Evolutionary conservation across 2,797 vertebrate genomes (phyloP), one percentile per base, ranked within the genome.

Genomic region (Sebastes cheni): DNA sequence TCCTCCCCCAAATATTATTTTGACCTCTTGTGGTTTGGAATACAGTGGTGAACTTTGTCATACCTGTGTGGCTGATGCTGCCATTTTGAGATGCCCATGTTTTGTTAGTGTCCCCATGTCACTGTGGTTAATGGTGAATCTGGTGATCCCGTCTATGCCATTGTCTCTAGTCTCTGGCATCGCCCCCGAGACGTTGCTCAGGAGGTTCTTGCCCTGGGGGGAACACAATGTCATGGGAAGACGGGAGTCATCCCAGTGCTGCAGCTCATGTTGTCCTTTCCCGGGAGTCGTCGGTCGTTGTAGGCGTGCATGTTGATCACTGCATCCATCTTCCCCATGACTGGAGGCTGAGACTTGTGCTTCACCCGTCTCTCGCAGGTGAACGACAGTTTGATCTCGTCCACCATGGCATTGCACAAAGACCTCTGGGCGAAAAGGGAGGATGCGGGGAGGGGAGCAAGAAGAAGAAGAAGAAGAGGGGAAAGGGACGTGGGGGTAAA

Each of bases 301-400:
- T 98, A 99, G 1, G 97, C 97, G 97, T 98, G 98, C 97, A 99
- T 99, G 96, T 99, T 99, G 96, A 99, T 99, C 94, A 99, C 98
- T 0, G 98, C 97, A 4, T 99, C 98, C 1, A 97, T 97, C 97
- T 99, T 99, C 93, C 94, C 95, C 94, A 96, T 91, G 6, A 96
- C 95, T 0, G 96, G 95, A 87, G 96, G 97, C 0, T 82, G 94
- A 64, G 96, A 93, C 93, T 97, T 98, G 97, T 98, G 98, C 86
- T 98, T 99, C 95, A 99, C 97, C 30, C 97, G 97, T 64, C 96
- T 97, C 94, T 99, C 97, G 96, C 97, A 99, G 93, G 97, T 99
- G 91, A 99, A 98, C 25, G 99, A 98, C 95, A 98, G 96, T 88
- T 96, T 97, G 95, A 99, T 98, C 96, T 99, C 99, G 1, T 99